Evolutionary conservation across 2,888 invertebrate species (phyloP).

Genomic region (Seira ritae): DNA sequence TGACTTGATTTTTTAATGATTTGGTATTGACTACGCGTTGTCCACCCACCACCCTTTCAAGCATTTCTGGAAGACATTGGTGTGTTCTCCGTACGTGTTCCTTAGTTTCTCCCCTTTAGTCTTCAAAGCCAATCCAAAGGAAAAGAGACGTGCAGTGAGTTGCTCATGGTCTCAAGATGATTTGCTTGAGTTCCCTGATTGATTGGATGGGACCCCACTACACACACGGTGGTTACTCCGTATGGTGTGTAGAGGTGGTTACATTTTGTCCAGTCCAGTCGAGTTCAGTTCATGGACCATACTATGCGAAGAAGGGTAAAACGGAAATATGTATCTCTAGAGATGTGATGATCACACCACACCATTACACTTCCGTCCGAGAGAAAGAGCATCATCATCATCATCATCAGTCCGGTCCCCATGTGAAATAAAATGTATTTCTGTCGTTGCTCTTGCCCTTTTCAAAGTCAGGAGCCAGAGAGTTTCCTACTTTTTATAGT

Average conservation of each 20-base stretch:
- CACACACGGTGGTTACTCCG: neutral
- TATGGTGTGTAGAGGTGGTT: neutral
- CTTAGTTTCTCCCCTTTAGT: neutral
- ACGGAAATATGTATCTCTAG: neutral
- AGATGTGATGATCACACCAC: neutral
- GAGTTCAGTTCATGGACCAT: too few species aligned
- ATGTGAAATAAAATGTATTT: neutral
- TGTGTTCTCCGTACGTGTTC: slow-evolving; percentile 25
- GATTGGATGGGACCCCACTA: slow-evolving; percentile 35
- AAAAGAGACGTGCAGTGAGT: slow-evolving; percentile 28
- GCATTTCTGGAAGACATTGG: neutral
- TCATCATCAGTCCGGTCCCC: too few species aligned
- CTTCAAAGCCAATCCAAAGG: neutral
- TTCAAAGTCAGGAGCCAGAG: too few species aligned
- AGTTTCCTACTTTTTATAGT: too few species aligned
- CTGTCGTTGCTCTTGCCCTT: neutral
- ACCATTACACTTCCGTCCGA: too few species aligned
- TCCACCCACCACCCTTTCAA: neutral
- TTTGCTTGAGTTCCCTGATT: slow-evolving; percentile 59
- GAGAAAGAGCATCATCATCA: too few species aligned
- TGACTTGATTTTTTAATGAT: slow-evolving; percentile 62
- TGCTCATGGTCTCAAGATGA: slow-evolving; percentile 32
- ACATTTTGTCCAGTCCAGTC: too few species aligned
- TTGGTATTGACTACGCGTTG: neutral
- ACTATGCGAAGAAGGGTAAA: neutral